Evolutionary conservation across 2,888 invertebrate species (phyloP).

Genomic region (Limnephilus auricula): DNA sequence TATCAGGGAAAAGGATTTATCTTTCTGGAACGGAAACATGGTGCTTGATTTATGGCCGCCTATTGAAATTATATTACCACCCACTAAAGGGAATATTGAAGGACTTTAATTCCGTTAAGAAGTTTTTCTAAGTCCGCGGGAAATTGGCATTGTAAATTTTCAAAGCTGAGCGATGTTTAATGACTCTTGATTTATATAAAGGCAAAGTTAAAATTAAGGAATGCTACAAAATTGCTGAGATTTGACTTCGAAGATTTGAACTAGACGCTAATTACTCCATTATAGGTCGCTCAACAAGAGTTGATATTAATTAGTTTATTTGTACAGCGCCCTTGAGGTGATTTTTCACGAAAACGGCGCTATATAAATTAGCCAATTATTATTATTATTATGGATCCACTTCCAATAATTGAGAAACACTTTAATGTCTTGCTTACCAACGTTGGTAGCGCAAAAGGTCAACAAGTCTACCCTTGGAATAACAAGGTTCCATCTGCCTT

Average conservation of each 20-base stretch:
- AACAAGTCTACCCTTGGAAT: no score
- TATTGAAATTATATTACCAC: slow-evolving; percentile 45
- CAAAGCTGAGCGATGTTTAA: neutral
- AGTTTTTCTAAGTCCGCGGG: neutral
- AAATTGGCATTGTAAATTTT: slow-evolving; percentile 31
- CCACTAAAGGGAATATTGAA: slow-evolving; percentile 8
- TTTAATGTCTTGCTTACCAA: no score
- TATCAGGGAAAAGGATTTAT: slow-evolving; percentile 34
- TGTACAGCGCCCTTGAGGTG: no score
- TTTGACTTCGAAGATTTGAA: neutral
- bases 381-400: no score
- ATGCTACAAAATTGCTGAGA: neutral
- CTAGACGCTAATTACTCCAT: neutral
- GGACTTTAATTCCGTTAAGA: slow-evolving; percentile 5
- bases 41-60: slow-evolving; percentile 39
- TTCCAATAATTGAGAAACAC: no score
- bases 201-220: neutral
- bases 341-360: no score
- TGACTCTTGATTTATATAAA: neutral
- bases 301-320: no score
- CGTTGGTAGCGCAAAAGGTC: no score
- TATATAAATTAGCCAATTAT: no score
- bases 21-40: slow-evolving; percentile 30
- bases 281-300: neutral
- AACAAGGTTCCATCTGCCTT: no score